phyloP scores from a whole-genome alignment of 1,140 invertebrate genomes.

The Papilio xuthus region DNA sequence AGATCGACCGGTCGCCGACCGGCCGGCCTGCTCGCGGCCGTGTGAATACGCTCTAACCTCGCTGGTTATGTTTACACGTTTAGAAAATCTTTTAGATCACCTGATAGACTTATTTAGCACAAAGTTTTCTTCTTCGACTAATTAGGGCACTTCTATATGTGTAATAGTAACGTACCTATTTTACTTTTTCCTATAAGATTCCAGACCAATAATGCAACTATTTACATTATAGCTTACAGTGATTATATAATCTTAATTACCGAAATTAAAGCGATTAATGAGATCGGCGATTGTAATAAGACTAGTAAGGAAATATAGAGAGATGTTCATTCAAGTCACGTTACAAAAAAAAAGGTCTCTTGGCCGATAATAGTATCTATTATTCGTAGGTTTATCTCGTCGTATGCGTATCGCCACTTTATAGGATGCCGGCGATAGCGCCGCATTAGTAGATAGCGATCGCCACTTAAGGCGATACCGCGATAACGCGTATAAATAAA shows the following conservation, averaged over 20 bases:
- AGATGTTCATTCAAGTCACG: slow-evolving; percentile 28
- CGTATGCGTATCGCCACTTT: slow-evolving; percentile 32
- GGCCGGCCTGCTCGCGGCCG: neutral
- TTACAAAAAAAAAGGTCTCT: slow-evolving; percentile 15
- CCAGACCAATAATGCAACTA: no score
- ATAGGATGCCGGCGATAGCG: slow-evolving; percentile 39
- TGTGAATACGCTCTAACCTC: slow-evolving; percentile 24
- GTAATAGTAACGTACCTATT: no score
- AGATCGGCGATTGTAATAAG: neutral
- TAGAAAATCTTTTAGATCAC: neutral
- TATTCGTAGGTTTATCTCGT: slow-evolving; percentile 25
- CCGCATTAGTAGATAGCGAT: slow-evolving; percentile 45
- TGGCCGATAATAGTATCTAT: slow-evolving; percentile 17
- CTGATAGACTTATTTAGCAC: neutral
- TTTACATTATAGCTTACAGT: no score
- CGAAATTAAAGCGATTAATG: no score
- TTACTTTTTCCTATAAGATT: no score
- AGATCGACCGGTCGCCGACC: slow-evolving; percentile 22
- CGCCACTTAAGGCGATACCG: slow-evolving; percentile 41
- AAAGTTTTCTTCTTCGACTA: no score
- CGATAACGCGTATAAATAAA: slow-evolving; percentile 47
- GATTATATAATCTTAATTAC: no score
- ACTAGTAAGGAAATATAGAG: neutral
- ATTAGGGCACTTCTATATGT: no score
- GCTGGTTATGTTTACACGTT: neutral